Evolutionary conservation across 2,888 invertebrate genomes (phyloP), one percentile per base, ranked within the genome.

Genomic region (Schizotus pectinicornis): DNA sequence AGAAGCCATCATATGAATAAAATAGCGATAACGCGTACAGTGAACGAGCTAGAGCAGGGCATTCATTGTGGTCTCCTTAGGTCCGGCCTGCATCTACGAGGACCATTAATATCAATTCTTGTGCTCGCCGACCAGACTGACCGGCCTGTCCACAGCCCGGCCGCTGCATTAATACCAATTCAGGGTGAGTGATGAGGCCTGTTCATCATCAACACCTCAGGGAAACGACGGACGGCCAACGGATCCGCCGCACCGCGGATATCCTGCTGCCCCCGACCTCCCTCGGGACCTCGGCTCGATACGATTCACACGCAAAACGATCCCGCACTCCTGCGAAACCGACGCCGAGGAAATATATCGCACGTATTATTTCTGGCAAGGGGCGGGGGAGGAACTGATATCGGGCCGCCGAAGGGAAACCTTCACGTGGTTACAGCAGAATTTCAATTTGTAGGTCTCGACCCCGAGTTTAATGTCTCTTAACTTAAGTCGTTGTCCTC

Each of bases 111-210:
- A 79, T 79, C 79, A 79, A 79, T 79, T 78, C 75, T 71, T 73
- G 72, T 66, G 69, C 67, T 69, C 65, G 68, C 74, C 72, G 74
- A 72, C 74, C 75, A 67, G 66, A 67, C 71, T 72, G 74, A 70
- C 74, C 74, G 70, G 70, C 65, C 68, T 76, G 78, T 77, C 77
- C 77, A 68, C 75, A 73, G 70, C 67, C 63, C 73, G 72, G 74
- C 76, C 77, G 71, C 73, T 77, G 77, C 79, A 79, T 79, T 79
- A 79, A 79, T 79, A 78, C 79, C 78, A 79, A 79, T 79, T 79
- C 77, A 61, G 72, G 65, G 77, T 79, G 79, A 79, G 74, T 78
- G 79, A 79, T 79, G 79, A 75, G 74, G 68, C 64, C 75, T 74
- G 77, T 79, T 77, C 78, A 79, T 79, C 79, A 79, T 79, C 77